These are phyloP conservation scores for Gallinago paraguaiae DNA, from an alignment of 2,113 vertebrate species.

Conservation along the genomic window DNA sequence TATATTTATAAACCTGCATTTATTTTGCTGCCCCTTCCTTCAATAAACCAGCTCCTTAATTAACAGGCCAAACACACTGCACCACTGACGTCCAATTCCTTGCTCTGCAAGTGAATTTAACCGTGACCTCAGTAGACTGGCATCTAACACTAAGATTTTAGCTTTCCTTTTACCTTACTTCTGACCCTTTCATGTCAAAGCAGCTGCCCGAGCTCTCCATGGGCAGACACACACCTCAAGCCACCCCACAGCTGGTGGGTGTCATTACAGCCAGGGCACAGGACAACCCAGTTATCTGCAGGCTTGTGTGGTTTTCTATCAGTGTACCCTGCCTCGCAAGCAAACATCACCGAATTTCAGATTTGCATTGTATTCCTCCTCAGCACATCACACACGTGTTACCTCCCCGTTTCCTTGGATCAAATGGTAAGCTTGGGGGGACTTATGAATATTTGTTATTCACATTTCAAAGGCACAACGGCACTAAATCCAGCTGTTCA, in stretches of 20 bases:
- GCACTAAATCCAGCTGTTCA: background rate
- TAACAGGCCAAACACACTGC: constrained; percentile 23
- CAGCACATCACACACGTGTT: background rate
- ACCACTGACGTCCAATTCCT: background rate
- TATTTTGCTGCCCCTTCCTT: constrained; percentile 25
- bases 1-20: background rate
- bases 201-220: background rate
- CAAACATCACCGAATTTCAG: background rate
- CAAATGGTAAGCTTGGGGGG: background rate
- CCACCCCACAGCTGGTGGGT: background rate
- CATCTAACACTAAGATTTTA: constrained; percentile 25
- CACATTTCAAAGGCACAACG: background rate
- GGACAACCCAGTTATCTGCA: background rate
- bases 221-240: background rate
- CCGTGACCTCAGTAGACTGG: constrained; percentile 41
- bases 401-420: background rate
- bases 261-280: background rate
- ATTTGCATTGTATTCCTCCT: background rate
- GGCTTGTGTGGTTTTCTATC: background rate
- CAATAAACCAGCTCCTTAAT: constrained; percentile 14
- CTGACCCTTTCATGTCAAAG: background rate
- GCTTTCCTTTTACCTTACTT: constrained; percentile 37
- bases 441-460: background rate
- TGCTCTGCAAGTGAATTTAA: constrained; percentile 50
- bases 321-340: background rate